Base-by-base conservation (phyloP, 1,140 invertebrate species). In the Lethocerus indicus region DNA sequence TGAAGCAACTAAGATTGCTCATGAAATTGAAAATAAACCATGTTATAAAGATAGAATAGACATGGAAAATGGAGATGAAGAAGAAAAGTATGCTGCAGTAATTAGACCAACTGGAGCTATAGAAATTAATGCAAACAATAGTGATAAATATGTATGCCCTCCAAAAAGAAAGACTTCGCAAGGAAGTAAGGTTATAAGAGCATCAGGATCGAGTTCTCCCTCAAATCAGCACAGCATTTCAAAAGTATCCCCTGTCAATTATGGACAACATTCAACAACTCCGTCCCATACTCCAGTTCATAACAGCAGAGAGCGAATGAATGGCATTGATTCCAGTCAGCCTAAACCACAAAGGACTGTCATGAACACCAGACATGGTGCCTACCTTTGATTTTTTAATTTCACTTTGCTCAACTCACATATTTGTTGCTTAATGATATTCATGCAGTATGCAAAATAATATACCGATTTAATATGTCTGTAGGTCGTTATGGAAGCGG, bases 11-110 rank as follows among this genome's bases (percentile, higher is more conserved):
- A 80, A 84, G 64, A 82, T 94, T 57, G 90, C 90, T 0, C 77
- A 75, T 32, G 88, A 93, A 69, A 94, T 95, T 47, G 87, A 93
- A 64, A 82, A 72, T 59, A 81, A 84, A 63, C 79, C 85, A 1
- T 69, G 71, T 51, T 85, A 88, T 57, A 82, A 81, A 60, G 75
- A 76, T n/a, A 71, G 84, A 52, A 69, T 83, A 46, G 85, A 88
- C 46, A 59, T 91, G 44, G 90, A 94, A 68, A 92, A 93, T 68
- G 88, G 85, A 0, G 87, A 92, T 58, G 86, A 92, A 59, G 89
- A 92, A 63, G 82, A 89, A 57, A 68, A 78, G 56, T 91, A 78
- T 67, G 82, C 82, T 18, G 78, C 82, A 18, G 81, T 84, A 20
- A 68, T 75, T 52, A 65, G 79, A 27, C 72, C 70, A 9, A 50